Conservation (phyloP, 2,888 invertebrate genomes). For the Agonopterix heracliana region DNA sequence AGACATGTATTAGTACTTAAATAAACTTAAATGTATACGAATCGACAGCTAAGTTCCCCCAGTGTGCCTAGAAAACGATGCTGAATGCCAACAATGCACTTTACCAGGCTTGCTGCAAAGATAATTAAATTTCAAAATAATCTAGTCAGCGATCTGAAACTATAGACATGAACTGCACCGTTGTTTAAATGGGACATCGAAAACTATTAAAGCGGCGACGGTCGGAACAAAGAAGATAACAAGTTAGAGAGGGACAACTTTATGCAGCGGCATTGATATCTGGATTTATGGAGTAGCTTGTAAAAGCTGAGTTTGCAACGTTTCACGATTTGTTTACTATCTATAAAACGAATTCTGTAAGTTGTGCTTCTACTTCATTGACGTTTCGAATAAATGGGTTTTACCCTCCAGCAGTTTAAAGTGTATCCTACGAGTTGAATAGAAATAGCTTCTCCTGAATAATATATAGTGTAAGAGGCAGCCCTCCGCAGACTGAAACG, state of each 20-base stretch:
- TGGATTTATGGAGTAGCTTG: constrained; percentile 18
- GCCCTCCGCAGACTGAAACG: no score
- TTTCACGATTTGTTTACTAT: background rate
- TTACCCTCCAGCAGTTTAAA: no score
- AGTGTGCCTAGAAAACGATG: no score
- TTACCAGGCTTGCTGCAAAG: constrained; percentile 2
- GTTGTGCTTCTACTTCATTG: no score
- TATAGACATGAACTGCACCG: background rate
- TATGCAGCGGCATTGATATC: constrained; percentile 15
- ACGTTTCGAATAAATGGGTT: no score
- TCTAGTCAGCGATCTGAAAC: constrained; percentile 12
- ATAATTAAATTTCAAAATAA: constrained; percentile 18
- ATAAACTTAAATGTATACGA: no score
- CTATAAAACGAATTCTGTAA: no score
- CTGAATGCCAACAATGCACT: background rate
- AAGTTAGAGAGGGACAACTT: constrained; percentile 19
- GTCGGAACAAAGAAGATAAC: constrained; percentile 22
- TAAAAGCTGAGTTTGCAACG: constrained; percentile 10
- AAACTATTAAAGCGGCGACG: constrained; percentile 26
- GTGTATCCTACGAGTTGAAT: no score
- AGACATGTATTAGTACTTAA: no score
- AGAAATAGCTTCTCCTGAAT: no score
- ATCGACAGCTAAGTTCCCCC: no score
- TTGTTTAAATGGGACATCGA: constrained; percentile 23
- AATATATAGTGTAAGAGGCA: no score